Conservation (phyloP, 2,113 vertebrate species). For the Marcusenius ussheri region DNA sequence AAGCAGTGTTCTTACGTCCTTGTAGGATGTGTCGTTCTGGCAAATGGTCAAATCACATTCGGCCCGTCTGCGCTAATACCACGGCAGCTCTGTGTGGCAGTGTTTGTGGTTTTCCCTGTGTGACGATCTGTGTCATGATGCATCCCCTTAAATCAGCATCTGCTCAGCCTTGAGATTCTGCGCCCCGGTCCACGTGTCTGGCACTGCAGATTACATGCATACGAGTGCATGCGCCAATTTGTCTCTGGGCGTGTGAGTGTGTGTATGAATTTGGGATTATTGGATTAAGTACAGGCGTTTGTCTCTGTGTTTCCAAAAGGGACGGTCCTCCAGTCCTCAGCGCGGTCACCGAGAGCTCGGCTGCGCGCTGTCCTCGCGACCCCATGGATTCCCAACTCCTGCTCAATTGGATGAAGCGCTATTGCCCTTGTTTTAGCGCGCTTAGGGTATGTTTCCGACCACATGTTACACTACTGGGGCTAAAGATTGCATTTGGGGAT, state of each 20-base stretch:
- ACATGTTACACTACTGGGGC: not conserved
- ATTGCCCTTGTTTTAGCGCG: slow-evolving; percentile 71
- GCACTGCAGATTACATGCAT: not conserved
- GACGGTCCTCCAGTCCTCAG: not conserved
- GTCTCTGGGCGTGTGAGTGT: not conserved
- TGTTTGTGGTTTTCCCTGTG: not conserved
- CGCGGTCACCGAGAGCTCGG: not conserved
- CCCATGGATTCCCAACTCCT: slow-evolving; percentile 61
- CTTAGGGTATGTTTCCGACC: slow-evolving; percentile 65
- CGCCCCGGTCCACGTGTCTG: not conserved
- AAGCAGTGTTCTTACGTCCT: not conserved
- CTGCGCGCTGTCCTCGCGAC: slow-evolving; percentile 27
- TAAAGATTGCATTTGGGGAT: not conserved
- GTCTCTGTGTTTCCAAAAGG: not conserved
- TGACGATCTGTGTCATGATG: not conserved
- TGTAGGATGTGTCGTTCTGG: not conserved
- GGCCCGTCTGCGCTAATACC: not conserved
- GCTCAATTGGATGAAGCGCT: slow-evolving; percentile 69
- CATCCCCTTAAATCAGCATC: not conserved
- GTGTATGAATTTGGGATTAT: not conserved
- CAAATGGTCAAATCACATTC: not conserved
- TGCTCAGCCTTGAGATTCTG: not conserved
- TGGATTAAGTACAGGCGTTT: not conserved
- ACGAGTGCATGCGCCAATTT: not conserved
- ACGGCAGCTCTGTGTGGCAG: not conserved